A percentile compares a stretch with the other conserved stretches of the same genome.
Conservation (phyloP, 2,113 vertebrate species). For the Salminus brasiliensis region DNA sequence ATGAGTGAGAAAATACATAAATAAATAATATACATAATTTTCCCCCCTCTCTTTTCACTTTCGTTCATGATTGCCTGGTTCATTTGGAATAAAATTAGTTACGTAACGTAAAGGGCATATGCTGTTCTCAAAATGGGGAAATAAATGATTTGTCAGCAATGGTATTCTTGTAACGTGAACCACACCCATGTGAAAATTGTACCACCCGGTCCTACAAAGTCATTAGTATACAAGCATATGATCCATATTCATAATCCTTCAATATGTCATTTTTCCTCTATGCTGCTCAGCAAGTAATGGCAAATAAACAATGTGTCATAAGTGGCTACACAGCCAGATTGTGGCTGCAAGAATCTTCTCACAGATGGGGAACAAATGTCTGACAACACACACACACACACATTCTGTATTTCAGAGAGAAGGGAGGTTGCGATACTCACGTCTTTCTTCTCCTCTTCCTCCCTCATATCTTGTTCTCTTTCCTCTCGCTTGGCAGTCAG, state of each 20-base stretch:
- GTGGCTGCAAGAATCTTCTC: neutral
- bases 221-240: neutral
- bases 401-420: neutral
- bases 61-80: too few relatives aligned
- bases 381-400: neutral
- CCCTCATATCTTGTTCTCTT: slow-evolving; percentile 52
- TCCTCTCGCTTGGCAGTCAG: slow-evolving; percentile 53
- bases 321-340: neutral
- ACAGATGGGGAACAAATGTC: neutral
- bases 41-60: too few relatives aligned
- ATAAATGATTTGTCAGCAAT: too few relatives aligned
- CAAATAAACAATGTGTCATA: neutral
- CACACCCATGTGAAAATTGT: too few relatives aligned
- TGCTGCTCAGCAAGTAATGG: neutral
- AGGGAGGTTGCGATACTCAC: slow-evolving; percentile 27
- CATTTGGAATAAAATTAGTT: too few relatives aligned
- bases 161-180: too few relatives aligned
- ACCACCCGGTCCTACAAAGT: too few relatives aligned
- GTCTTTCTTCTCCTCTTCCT: slow-evolving; percentile 65
- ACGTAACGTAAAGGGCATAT: too few relatives aligned
- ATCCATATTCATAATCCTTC: slow-evolving; percentile 4
- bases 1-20: too few relatives aligned
- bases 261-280: neutral
- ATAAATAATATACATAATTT: too few relatives aligned
- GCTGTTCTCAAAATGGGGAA: too few relatives aligned